These are phyloP conservation scores for Stomatorhinus ivindoensis DNA, from an alignment of 2,113 vertebrate species.

Conservation along the genomic window DNA sequence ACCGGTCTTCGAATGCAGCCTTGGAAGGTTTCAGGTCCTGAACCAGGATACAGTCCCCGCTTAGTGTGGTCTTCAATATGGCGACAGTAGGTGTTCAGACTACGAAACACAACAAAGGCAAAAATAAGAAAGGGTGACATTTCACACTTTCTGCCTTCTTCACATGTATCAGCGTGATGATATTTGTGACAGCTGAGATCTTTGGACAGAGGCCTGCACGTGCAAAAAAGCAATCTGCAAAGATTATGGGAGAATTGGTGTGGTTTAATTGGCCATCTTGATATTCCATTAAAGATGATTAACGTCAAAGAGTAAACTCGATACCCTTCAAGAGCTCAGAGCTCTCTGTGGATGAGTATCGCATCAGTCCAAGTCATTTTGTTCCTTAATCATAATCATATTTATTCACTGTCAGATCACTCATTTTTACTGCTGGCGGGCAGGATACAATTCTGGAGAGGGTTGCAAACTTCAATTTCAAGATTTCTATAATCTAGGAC, in stretches of 20 bases:
- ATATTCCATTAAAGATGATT: conserved; percentile 20
- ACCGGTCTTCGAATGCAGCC: background rate
- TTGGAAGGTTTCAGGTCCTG: background rate
- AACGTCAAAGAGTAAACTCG: conserved; percentile 10
- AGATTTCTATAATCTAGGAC: background rate
- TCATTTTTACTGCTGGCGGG: background rate
- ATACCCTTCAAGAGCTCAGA: background rate
- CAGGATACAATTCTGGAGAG: background rate
- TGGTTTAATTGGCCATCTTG: conserved; percentile 2
- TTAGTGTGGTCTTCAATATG: background rate
- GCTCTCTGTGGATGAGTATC: background rate
- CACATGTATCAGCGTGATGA: background rate
- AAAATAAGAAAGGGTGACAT: background rate
- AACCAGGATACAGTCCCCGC: background rate
- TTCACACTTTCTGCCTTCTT: background rate
- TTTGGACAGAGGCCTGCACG: background rate
- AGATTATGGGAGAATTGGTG: background rate
- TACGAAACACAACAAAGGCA: background rate
- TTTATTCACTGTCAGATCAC: background rate
- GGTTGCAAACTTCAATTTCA: background rate
- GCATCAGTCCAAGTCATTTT: conserved; percentile 5
- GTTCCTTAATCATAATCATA: background rate
- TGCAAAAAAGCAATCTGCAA: background rate
- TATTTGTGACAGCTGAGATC: background rate
- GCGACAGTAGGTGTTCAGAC: background rate